Evolutionary conservation across 2,888 invertebrate genomes (phyloP), one percentile per base, ranked within the genome.

Genomic region (Octodonta nipae): DNA sequence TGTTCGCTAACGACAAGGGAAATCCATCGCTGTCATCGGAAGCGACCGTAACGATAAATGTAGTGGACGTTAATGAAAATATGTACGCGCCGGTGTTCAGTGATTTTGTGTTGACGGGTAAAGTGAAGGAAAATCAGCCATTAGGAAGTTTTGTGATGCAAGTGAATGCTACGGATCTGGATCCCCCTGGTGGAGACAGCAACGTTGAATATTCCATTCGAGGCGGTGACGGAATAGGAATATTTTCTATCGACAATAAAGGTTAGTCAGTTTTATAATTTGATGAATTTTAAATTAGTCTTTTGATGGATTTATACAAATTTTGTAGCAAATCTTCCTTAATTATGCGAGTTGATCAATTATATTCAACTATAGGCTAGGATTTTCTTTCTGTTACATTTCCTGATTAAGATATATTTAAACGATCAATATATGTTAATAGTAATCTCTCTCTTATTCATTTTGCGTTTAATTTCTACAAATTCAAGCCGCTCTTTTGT

Each of bases 21-120:
- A 75, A 74, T 34, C 89, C 88, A 1, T 70, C 84, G 3, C 64
- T 89, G 41, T 75, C 77, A 38, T 74, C 87, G 1, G 81, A 83
- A 51, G 79, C 86, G 36, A 73, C 78, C 37, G 73, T 95, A 17
- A 73, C 81, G 31, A 74, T 95, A 32, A 87, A 91, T 63, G 73
- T 88, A 39, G 80, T 85, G 45, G 93, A 95, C 64, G 92, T 93
- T 11, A 89, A 95, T 64, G 93, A 93, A 64, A 93, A 93, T 63
- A 67, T 77, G 34, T 75, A 78, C 61, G 70, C 87, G 32, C 91
- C 93, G 2, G 66, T 68, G 43, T 93, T 93, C 61, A 71, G 71
- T 32, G 85, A 84, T 58, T 82, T 80, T 52, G 85, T 87, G 44
- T 65, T 81, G 41, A 64, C 70, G 38, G 83, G 81, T 30, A 67